Evolutionary conservation across 1,140 invertebrate species (phyloP).

Genomic region (Polypedilum vanderplanki): DNA sequence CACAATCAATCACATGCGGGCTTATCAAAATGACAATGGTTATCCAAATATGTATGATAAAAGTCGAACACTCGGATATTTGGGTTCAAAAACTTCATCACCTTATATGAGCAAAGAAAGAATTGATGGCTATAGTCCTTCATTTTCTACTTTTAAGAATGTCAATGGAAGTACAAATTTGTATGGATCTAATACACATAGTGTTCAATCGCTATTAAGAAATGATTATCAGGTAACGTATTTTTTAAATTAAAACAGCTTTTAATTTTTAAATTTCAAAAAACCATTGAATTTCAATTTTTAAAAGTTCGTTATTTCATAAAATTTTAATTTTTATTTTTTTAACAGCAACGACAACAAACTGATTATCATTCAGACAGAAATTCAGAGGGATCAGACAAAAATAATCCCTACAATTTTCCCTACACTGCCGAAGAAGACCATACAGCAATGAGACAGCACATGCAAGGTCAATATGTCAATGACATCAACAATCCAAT

Average conservation of each 20-base stretch:
- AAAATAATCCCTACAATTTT: constrained; percentile 70
- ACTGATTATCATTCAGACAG: constrained; percentile 50
- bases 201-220: constrained; percentile 49
- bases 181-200: constrained; percentile 35
- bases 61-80: constrained; percentile 37
- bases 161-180: background rate
- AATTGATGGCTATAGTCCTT: constrained; percentile 41
- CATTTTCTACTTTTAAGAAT: constrained; percentile 1
- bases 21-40: constrained; percentile 39
- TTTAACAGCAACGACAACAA: constrained; percentile 46
- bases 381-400: constrained; percentile 64
- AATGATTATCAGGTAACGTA: constrained; percentile 51
- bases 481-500: constrained; percentile 49
- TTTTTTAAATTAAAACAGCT: too few species aligned
- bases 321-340: constrained; percentile 46
- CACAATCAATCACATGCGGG: constrained; percentile 41
- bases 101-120: constrained; percentile 43
- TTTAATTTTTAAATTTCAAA: too few species aligned
- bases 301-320: constrained; percentile 41
- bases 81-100: constrained; percentile 39
- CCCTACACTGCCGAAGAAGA: constrained; percentile 60
- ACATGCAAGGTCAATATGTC: constrained; percentile 46
- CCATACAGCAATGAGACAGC: constrained; percentile 47
- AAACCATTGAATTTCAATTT: too few species aligned
- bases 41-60: constrained; percentile 43